A percentile compares a stretch with the other conserved stretches of the same genome.
These are phyloP conservation scores for Sisor rabdophorus DNA, from an alignment of 2,113 vertebrate genomes.

Conservation along the genomic window DNA sequence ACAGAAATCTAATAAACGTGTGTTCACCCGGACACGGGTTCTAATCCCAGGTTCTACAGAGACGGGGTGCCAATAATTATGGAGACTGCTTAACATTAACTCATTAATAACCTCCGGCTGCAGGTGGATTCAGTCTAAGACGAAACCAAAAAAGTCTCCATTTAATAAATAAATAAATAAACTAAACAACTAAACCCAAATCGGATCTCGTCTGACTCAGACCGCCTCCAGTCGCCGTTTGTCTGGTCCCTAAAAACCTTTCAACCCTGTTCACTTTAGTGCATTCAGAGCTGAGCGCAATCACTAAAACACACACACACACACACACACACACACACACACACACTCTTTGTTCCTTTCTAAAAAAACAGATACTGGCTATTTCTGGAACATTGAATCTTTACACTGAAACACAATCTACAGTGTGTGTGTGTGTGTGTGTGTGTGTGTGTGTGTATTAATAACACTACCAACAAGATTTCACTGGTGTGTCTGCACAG, in stretches of 20 bases:
- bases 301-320: not conserved
- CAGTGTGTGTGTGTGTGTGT: not conserved
- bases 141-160: too few species aligned
- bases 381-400: not conserved
- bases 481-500: not conserved
- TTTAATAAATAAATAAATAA: not conserved
- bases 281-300: not conserved
- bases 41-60: too few species aligned
- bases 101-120: too few species aligned
- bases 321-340: constrained; percentile 1
- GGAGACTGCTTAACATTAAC: not conserved
- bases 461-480: not conserved
- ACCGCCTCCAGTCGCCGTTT: not conserved
- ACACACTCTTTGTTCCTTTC: not conserved
- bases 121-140: not conserved
- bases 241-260: constrained; percentile 24
- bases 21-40: too few species aligned
- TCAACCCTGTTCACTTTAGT: not conserved
- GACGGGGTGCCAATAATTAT: not conserved
- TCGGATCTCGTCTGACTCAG: not conserved
- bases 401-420: not conserved
- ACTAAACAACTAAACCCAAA: not conserved
- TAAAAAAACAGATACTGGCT: not conserved
- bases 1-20: too few species aligned
- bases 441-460: not conserved